Evolutionary conservation across 2,113 vertebrate genomes (phyloP), one percentile per base, ranked within the genome.

Genomic region (Channa argus): DNA sequence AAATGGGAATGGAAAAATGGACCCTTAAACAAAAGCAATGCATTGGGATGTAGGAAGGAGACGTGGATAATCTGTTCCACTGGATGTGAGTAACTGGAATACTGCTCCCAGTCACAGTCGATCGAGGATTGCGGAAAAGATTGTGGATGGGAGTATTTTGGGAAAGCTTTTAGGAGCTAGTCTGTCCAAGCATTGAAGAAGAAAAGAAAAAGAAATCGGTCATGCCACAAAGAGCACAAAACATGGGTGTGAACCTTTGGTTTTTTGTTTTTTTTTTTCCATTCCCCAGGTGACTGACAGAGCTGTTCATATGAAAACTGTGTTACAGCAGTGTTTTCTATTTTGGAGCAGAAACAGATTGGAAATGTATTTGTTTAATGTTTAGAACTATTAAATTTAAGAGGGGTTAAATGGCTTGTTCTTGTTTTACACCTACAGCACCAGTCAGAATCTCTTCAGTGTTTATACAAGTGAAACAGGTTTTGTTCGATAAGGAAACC

Each of bases 1-100:
- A 78, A 61, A 56, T 72, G 72, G 83, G 71, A 74, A 78, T 68
- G 87, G 80, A 86, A 91, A 92, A 84, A 76, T 10, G 54, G 74
- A 77, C 56, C 80, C 63, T 71, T 2, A 64, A 83, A 66, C 15
- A 70, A 79, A 72, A 71, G 54, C 43, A 71, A 49, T 54, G 47
- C 74, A 63, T 85, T 59, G 34, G 77, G 77, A 90, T 80, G 47
- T 37, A 67, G 70, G 71, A 80, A 74, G 69, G 77, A 86, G 81
- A 83, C 75, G 64, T 68, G 58, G 61, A 86, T 61, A 84, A 72
- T 80, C 80, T 76, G 62, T 78, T 82, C 70, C 55, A 52, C 60
- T 61, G 74, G 77, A 63, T 69, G 37, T 46, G 59, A 52, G 38
- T 34, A 82, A 90, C 63, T 82, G 86, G 83, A 90, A 84, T 64